phyloP scores from a whole-genome alignment of 2,888 invertebrate genomes.

The Seira musarum region DNA sequence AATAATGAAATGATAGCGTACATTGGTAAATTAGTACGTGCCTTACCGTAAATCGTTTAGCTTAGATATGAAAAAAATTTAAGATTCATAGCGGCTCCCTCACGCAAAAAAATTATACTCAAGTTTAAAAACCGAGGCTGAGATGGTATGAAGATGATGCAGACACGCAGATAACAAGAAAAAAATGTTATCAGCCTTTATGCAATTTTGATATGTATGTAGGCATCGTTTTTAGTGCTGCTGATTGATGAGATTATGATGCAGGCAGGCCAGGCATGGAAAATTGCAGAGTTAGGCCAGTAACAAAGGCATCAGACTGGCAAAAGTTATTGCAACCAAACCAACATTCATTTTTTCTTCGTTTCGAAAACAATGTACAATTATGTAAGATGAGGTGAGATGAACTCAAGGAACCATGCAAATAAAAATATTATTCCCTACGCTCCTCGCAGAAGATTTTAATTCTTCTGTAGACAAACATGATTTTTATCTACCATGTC shows the following conservation, averaged over 20 bases:
- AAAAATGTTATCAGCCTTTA: slow-evolving; percentile 2
- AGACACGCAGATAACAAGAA: not conserved
- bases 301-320: slow-evolving; percentile 30
- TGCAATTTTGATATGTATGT: not conserved
- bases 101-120: slow-evolving; percentile 6
- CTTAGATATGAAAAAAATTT: slow-evolving; percentile 10
- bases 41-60: slow-evolving; percentile 5
- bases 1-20: too few species aligned
- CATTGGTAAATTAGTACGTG: too few species aligned
- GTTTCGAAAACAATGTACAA: slow-evolving; percentile 4
- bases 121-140: too few species aligned
- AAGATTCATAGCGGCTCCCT: slow-evolving; percentile 16
- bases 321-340: slow-evolving; percentile 17
- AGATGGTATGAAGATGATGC: not conserved
- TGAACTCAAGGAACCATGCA: not conserved
- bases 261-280: slow-evolving; percentile 33
- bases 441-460: too few species aligned
- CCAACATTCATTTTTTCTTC: slow-evolving; percentile 27
- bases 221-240: slow-evolving; percentile 3
- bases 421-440: not conserved
- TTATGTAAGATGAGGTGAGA: slow-evolving; percentile 1
- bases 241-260: slow-evolving; percentile 12
- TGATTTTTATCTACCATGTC: too few species aligned
- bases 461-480: too few species aligned
- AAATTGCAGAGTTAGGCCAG: slow-evolving; percentile 32